Evolutionary conservation across 2,797 vertebrate species (phyloP), one percentile per base, ranked within the genome.

Genomic region (Paguma larvata): DNA sequence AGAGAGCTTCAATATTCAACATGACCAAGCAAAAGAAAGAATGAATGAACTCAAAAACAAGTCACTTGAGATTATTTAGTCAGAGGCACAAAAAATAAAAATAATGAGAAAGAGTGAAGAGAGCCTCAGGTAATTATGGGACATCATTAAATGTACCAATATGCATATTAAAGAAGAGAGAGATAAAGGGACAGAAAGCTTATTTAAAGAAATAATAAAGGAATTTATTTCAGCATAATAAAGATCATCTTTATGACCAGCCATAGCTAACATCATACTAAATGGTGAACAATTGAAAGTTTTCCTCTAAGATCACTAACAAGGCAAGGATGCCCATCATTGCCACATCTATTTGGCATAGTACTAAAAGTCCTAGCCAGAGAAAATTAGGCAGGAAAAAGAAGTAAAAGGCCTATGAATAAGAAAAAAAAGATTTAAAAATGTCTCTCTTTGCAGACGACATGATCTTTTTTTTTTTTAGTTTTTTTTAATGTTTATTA

Each of bases 121-220:
- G 83, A 82, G 44, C 32, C 67, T 88, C 51, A 80, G 44, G 85
- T 41, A 73, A 30, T 63, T 65, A 48, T 4, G 56, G 15, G 44
- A 82, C 30, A 53, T 63, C 34, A 83, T 73, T 78, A 94, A 83
- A 62, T 89, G 16, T 44, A 94, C 8, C 44, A 83, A 53, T 53
- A 75, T 67, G 16, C 38, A 27, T 21, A 30, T 83, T 73, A 51
- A 34, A n/a, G 67, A 48, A 78, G 32, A 41, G n/a, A 80, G 27
- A 59, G 53, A 23, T 19, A 77, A 51, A 73, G 27, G 67, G 19
- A 88, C n/a, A 83, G 56, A 83, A 80, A 38, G 12, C 6, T 88
- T 65, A 85, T 85, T 77, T 88, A 53, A 63, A 88, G 53, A 88
- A 73, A 94, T 23, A 92, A 44, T 30, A 34, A 63, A 82, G 21